These are phyloP conservation scores for Drosophila saltans DNA, from an alignment of 1,140 invertebrate species.

Conservation along the genomic window DNA sequence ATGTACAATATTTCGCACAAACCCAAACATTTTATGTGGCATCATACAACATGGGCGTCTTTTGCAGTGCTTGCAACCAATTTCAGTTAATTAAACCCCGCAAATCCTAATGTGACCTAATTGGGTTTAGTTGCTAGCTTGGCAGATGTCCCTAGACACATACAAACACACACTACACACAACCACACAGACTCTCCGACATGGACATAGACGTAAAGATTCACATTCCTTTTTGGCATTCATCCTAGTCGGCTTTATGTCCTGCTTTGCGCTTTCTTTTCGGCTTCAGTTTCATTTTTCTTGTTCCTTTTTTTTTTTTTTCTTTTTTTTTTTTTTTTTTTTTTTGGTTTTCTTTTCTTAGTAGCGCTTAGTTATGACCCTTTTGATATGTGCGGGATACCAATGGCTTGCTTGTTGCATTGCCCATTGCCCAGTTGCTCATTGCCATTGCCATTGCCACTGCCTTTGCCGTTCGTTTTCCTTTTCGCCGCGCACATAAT, in stretches of 20 bases:
- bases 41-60: background rate
- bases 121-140: constrained; percentile 60
- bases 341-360: constrained; percentile 19
- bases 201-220: constrained; percentile 23
- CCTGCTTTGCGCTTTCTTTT: constrained; percentile 27
- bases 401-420: constrained; percentile 62
- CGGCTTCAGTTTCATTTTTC: constrained; percentile 14
- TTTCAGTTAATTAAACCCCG: constrained; percentile 76
- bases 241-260: constrained; percentile 49
- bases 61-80: constrained; percentile 58
- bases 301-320: constrained; percentile 37
- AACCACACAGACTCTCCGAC: background rate
- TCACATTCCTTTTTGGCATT: constrained; percentile 41
- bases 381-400: constrained; percentile 51
- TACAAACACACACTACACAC: constrained; percentile 4
- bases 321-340: constrained; percentile 19
- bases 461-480: constrained; percentile 33
- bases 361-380: constrained; percentile 55
- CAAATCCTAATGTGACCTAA: constrained; percentile 77
- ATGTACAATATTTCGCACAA: constrained; percentile 1
- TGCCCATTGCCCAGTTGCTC: constrained; percentile 18
- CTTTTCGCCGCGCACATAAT: constrained; percentile 65
- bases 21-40: constrained; percentile 5
- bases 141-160: constrained; percentile 40
- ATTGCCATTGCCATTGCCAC: constrained; percentile 4